A percentile compares a stretch with the other conserved stretches of the same genome.
These are phyloP conservation scores for Heterochromis multidens DNA, from an alignment of 2,113 vertebrate species.

Conservation along the genomic window DNA sequence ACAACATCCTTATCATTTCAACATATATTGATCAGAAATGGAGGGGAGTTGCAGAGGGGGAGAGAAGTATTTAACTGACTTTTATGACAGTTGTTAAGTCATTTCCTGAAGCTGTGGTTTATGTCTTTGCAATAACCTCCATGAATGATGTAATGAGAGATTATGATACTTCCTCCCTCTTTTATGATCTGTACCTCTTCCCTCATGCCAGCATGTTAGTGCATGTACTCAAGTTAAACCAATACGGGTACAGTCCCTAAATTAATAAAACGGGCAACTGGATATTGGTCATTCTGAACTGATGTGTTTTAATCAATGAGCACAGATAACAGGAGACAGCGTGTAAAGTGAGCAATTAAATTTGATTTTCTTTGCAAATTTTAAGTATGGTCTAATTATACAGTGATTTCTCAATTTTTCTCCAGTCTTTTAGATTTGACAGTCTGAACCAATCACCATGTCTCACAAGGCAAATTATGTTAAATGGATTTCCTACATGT, in stretches of 20 bases:
- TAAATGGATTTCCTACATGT: background rate
- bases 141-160: constrained; percentile 72
- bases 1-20: constrained; percentile 11
- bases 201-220: constrained; percentile 22
- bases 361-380: constrained; percentile 5
- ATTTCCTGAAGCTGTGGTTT: constrained; percentile 73
- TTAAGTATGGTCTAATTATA: background rate
- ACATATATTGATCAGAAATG: constrained; percentile 49
- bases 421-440: background rate
- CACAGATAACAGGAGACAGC: background rate
- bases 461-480: background rate
- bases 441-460: background rate
- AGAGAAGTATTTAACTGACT: constrained; percentile 64
- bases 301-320: background rate
- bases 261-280: background rate
- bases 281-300: background rate
- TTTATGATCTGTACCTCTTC: constrained; percentile 56
- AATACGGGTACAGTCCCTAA: background rate
- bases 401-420: background rate
- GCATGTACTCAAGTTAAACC: background rate
- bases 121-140: constrained; percentile 74
- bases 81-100: constrained; percentile 75
- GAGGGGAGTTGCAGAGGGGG: background rate
- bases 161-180: constrained; percentile 69
- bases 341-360: constrained; percentile 23